Evolutionary conservation across 1,140 invertebrate species (phyloP).

Genomic region (Leptoteleia sp.): DNA sequence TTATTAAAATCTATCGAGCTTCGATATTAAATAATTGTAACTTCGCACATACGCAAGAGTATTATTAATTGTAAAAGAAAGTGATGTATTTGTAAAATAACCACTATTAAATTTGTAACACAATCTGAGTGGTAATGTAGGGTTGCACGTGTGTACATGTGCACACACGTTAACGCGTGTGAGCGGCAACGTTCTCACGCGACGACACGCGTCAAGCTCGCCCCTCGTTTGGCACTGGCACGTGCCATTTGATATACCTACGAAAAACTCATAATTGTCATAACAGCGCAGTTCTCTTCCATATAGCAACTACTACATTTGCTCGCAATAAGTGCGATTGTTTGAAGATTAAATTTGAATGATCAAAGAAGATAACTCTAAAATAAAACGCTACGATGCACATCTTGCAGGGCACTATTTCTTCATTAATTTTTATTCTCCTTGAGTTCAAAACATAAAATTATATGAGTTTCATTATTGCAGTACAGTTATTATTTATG

Average conservation of each 20-base stretch:
- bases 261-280: slow-evolving; percentile 80
- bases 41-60: no score
- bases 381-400: slow-evolving; percentile 44
- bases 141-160: slow-evolving; percentile 43
- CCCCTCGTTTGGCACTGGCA: slow-evolving; percentile 69
- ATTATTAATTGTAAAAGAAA: no score
- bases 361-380: slow-evolving; percentile 59
- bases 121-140: slow-evolving; percentile 50
- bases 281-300: slow-evolving; percentile 69
- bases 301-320: slow-evolving; percentile 28
- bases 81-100: slow-evolving; percentile 52
- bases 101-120: slow-evolving; percentile 64
- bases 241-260: slow-evolving; percentile 75
- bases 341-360: slow-evolving; percentile 66
- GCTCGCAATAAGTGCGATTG: slow-evolving; percentile 61
- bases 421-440: slow-evolving; percentile 24
- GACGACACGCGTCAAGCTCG: slow-evolving; percentile 73
- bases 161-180: slow-evolving; percentile 73
- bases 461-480: no score
- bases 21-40: no score
- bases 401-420: slow-evolving; percentile 29
- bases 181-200: slow-evolving; percentile 79
- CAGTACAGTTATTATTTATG: no score
- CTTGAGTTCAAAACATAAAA: slow-evolving; percentile 1
- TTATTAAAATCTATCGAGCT: no score